Conservation (phyloP, 1,140 invertebrate genomes). For the Thaumatotibia leucotreta region DNA sequence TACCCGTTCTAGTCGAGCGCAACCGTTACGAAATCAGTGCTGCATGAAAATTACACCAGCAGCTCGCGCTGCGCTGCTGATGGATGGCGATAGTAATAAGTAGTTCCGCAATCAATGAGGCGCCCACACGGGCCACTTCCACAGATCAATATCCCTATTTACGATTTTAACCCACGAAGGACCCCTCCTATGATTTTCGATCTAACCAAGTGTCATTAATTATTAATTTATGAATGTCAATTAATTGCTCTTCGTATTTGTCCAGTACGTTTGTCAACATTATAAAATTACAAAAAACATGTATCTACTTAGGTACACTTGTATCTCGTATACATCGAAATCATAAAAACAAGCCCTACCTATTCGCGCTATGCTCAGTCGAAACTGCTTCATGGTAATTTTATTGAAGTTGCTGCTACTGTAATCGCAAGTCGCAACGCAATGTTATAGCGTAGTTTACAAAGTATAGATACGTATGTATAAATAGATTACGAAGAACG, state of each 20-base stretch:
- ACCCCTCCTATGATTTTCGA: not conserved
- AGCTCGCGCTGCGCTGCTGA: conserved; percentile 35
- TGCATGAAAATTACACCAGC: conserved; percentile 66
- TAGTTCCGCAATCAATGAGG: conserved; percentile 12
- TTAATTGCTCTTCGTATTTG: not conserved
- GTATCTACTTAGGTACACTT: not conserved
- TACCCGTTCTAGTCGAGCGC: conserved; percentile 72
- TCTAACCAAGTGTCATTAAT: not conserved
- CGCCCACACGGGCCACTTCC: not conserved
- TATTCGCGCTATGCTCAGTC: not conserved
- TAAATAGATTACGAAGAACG: conserved; percentile 74
- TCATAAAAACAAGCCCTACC: not conserved
- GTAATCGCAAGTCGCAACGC: conserved; percentile 31
- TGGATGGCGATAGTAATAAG: conserved; percentile 27
- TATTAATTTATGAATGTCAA: not conserved
- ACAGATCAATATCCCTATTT: not conserved
- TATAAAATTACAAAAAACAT: not conserved
- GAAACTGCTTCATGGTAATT: conserved; percentile 14
- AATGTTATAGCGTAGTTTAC: conserved; percentile 66
- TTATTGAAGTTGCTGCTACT: conserved; percentile 23
- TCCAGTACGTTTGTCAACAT: not conserved
- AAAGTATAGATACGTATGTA: conserved; percentile 56
- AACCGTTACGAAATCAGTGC: conserved; percentile 73
- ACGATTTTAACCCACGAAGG: not conserved
- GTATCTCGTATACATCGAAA: not conserved